These are phyloP conservation scores for Salmo trutta DNA, from an alignment of 2,797 vertebrate species.

Conservation along the genomic window DNA sequence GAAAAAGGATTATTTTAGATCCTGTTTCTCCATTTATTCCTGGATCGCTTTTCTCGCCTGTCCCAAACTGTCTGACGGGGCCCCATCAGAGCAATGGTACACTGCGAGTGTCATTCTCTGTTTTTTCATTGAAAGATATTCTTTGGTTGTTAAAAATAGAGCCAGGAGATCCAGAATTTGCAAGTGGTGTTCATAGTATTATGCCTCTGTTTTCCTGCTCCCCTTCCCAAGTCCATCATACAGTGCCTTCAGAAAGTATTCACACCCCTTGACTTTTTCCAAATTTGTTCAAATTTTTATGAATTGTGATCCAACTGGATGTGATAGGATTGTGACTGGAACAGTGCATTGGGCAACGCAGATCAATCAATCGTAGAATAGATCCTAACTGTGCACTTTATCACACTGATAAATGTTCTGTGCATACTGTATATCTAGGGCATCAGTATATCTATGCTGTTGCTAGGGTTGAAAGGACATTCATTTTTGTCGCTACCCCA, in stretches of 20 bases:
- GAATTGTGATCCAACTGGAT: not conserved
- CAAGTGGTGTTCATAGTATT: constrained; percentile 43
- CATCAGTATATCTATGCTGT: not conserved
- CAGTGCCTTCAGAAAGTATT: no score
- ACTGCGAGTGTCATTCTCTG: not conserved
- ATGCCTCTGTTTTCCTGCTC: no score
- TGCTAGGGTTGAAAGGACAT: not conserved
- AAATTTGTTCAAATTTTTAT: not conserved
- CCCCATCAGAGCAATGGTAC: constrained; percentile 10
- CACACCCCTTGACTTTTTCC: no score
- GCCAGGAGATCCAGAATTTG: constrained; percentile 34
- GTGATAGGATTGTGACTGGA: not conserved
- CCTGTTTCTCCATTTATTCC: constrained; percentile 28
- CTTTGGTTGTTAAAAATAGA: constrained; percentile 67
- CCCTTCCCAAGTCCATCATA: not conserved
- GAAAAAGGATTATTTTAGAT: constrained; percentile 35
- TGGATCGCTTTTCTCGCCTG: constrained; percentile 34
- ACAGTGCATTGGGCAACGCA: no score
- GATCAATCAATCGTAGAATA: not conserved
- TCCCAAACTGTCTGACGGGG: constrained; percentile 35
- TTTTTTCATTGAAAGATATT: constrained; percentile 39
- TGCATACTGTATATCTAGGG: not conserved
- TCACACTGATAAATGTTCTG: no score
- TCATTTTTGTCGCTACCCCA: no score
- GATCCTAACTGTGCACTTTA: no score